A percentile compares a stretch with the other conserved stretches of the same genome.
phyloP scores from a whole-genome alignment of 2,113 vertebrate genomes.

The Geococcyx californianus region DNA sequence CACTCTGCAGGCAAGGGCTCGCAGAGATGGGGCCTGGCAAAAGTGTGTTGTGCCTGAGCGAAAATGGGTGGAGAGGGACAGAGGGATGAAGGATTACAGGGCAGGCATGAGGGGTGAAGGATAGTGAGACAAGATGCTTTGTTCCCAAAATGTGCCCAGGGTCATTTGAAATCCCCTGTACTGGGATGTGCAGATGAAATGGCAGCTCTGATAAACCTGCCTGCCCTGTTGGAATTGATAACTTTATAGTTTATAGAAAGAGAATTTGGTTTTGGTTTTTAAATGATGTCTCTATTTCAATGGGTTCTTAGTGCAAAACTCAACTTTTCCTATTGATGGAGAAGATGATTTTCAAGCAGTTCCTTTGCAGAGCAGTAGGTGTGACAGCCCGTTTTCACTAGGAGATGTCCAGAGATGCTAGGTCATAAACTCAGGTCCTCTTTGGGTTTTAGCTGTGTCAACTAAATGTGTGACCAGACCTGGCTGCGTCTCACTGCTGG shows the following conservation, averaged over 20 bases:
- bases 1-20: too few species aligned
- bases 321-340: neutral
- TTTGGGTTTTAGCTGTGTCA: neutral
- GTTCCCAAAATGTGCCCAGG: neutral
- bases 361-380: neutral
- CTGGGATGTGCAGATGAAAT: neutral
- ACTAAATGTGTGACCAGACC: neutral
- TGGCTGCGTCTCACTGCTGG: neutral
- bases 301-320: neutral
- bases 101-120: neutral
- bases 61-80: neutral
- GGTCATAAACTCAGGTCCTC: neutral
- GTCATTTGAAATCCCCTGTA: neutral
- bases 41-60: rapidly evolving
- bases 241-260: neutral
- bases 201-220: neutral
- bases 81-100: neutral
- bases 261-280: neutral
- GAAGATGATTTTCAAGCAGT: neutral
- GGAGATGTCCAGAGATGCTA: neutral
- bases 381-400: neutral
- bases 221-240: neutral
- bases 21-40: neutral
- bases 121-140: neutral
- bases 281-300: neutral